Conservation (phyloP, 2,797 vertebrate genomes). For the Eidolon dupreanum region DNA sequence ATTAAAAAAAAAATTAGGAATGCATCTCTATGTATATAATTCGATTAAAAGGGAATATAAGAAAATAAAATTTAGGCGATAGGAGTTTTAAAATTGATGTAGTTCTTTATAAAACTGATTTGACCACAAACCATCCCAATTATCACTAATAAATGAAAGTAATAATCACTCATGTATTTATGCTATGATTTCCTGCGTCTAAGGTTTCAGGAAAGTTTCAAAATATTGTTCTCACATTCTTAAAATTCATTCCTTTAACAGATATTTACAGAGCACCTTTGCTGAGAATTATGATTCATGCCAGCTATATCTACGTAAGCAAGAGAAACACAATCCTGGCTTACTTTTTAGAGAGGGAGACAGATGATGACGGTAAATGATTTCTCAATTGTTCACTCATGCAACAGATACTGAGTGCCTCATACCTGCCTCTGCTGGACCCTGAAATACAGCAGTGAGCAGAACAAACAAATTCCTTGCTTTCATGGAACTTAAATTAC, state of each 20-base stretch:
- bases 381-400: background rate
- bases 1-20: background rate
- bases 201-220: background rate
- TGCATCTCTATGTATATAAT: background rate
- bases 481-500: background rate
- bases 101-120: conserved; percentile 8
- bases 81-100: background rate
- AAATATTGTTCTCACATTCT: background rate
- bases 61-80: background rate
- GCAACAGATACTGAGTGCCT: background rate
- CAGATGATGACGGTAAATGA: background rate
- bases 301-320: background rate
- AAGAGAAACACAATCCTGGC: background rate
- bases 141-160: background rate
- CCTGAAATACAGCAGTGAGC: background rate
- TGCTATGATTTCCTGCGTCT: background rate
- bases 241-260: background rate
- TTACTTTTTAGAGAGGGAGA: background rate
- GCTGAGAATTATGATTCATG: background rate
- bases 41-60: background rate
- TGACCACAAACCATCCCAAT: background rate
- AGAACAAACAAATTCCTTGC: background rate
- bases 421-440: background rate
- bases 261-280: background rate
- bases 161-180: background rate